phyloP scores from a whole-genome alignment of 2,888 invertebrate genomes.

The Dryobota labecula region DNA sequence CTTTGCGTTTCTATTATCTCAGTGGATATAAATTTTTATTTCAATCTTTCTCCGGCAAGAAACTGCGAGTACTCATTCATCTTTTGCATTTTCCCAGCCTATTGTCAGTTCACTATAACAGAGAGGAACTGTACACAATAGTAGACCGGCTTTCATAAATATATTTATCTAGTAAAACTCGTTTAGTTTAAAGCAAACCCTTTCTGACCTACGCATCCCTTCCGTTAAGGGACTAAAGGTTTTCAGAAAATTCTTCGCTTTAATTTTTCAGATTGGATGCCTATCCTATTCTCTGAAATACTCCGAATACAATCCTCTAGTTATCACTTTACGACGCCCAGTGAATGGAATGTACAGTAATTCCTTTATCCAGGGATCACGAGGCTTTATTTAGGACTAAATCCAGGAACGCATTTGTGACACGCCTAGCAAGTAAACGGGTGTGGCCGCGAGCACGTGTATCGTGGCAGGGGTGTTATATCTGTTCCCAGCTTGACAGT shows the following conservation, averaged over 20 bases:
- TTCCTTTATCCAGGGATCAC: conserved; percentile 35
- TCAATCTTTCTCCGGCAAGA: conserved; percentile 12
- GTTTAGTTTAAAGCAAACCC: conserved; percentile 10
- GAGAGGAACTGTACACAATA: conserved; percentile 18
- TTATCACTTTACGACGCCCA: conserved; percentile 34
- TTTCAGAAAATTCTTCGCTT: conserved; percentile 22
- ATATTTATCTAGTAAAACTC: background rate
- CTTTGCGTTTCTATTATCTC: background rate
- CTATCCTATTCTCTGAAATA: conserved; percentile 17
- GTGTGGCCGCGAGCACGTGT: conserved; percentile 47
- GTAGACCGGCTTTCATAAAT: conserved; percentile 9
- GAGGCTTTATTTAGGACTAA: conserved; percentile 28
- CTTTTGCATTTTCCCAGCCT: conserved; percentile 19
- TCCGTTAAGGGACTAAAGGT: conserved; percentile 6
- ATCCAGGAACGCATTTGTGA: conserved; percentile 24
- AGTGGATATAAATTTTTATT: background rate
- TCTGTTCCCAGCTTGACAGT: background rate
- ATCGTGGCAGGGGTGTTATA: background rate
- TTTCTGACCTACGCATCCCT: conserved; percentile 12
- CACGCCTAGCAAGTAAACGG: conserved; percentile 26
- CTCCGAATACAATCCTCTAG: conserved; percentile 18
- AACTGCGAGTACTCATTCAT: conserved; percentile 16
- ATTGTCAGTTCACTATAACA: conserved; percentile 14
- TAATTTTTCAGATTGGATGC: conserved; percentile 11
- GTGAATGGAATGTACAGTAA: conserved; percentile 19